A percentile compares a stretch with the other conserved stretches of the same genome.
Evolutionary conservation across 2,888 invertebrate species (phyloP).

Genomic region (Taenaris catops): DNA sequence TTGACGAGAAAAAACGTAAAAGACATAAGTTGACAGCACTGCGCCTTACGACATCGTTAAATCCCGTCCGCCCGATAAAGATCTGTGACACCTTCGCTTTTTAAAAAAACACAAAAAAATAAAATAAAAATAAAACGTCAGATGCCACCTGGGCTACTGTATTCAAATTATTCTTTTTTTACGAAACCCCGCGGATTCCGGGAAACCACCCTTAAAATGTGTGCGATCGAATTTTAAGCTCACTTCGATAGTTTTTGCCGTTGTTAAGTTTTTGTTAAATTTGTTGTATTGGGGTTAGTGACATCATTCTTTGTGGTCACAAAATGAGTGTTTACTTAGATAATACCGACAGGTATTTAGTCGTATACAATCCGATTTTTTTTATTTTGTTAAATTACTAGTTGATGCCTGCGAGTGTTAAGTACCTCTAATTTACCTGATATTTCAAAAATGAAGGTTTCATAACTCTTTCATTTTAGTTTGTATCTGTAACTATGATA

Average conservation of each 20-base stretch:
- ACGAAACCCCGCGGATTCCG: constrained; percentile 51
- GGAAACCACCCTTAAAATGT: constrained; percentile 51
- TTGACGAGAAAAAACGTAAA: constrained; percentile 59
- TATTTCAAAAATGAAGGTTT: no score
- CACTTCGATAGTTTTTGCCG: constrained; percentile 38
- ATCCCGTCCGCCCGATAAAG: constrained; percentile 68
- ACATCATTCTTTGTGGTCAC: constrained; percentile 43
- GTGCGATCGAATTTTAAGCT: constrained; percentile 55
- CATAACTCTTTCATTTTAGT: no score
- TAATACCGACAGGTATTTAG: constrained; percentile 29
- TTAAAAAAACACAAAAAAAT: constrained; percentile 34
- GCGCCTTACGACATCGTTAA: constrained; percentile 70
- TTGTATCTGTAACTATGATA: no score
- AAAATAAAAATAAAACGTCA: constrained; percentile 43
- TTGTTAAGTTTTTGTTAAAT: constrained; percentile 25
- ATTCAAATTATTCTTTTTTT: constrained; percentile 68
- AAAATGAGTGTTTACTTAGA: constrained; percentile 38
- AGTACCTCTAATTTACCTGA: no score
- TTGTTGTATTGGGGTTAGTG: constrained; percentile 36
- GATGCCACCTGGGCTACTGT: constrained; percentile 64
- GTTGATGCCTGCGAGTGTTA: no score
- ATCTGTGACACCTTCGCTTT: constrained; percentile 68
- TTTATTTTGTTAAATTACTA: no score
- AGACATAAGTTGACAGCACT: constrained; percentile 56
- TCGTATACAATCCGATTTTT: no score